These are phyloP conservation scores for Polyergus mexicanus DNA, from an alignment of 1,140 invertebrate species.

Conservation along the genomic window DNA sequence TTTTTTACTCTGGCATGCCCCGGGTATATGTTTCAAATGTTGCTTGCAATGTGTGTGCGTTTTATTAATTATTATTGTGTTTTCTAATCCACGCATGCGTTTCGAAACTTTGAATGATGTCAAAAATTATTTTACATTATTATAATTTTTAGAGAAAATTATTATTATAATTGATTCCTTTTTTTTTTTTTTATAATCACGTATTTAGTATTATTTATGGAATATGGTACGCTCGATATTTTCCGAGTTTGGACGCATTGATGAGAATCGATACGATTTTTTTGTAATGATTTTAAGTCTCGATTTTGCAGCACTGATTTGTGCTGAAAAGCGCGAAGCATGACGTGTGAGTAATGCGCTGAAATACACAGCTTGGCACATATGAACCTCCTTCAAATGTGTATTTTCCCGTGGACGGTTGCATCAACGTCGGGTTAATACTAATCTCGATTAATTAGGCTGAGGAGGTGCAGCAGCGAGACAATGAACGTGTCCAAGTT, in stretches of 20 bases:
- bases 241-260: background rate
- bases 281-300: background rate
- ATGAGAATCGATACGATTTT: background rate
- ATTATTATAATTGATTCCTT: background rate
- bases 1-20: slow-evolving; percentile 30
- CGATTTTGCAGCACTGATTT: slow-evolving; percentile 1
- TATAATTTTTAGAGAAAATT: background rate
- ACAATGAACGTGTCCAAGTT: slow-evolving; percentile 30
- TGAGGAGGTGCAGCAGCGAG: background rate
- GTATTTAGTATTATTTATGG: background rate
- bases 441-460: slow-evolving; percentile 52
- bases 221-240: slow-evolving; percentile 12
- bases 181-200: background rate
- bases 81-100: slow-evolving; percentile 18
- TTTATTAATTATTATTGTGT: slow-evolving; percentile 45
- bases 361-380: slow-evolving; percentile 42
- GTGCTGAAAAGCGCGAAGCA: slow-evolving; percentile 29
- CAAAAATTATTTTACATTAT: background rate
- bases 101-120: slow-evolving; percentile 23
- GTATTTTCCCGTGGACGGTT: slow-evolving; percentile 27
- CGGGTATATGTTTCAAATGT: slow-evolving; percentile 27
- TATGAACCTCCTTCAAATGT: slow-evolving; percentile 22
- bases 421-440: slow-evolving; percentile 37
- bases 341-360: slow-evolving; percentile 52
- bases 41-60: slow-evolving; percentile 41